Evolutionary conservation across 2,113 vertebrate species (phyloP), one percentile per base, ranked within the genome.

Genomic region (Zeus faber): DNA sequence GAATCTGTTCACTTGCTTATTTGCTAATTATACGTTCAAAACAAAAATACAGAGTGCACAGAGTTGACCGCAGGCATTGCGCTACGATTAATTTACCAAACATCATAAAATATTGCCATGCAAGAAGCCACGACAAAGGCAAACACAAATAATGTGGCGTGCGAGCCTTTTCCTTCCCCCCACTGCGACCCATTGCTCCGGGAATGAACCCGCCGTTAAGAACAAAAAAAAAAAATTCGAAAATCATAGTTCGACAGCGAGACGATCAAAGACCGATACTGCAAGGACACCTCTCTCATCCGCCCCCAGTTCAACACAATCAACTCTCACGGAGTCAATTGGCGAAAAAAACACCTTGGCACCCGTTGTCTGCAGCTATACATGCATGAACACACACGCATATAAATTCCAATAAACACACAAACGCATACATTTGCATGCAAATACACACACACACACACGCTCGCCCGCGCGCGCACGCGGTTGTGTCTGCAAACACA

Each of bases 61-160:
- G 62, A 56, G 61, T 46, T 3, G 5, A 65, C 80, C 72, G 16
- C 74, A 85, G 64, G 70, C 78, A 67, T 67, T 71, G 69, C 69
- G 71, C 72, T 74, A 67, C 67, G 33, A 82, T 70, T 57, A 72
- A 74, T 81, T 80, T 45, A 65, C 58, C 52, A 76, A 65, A 58
- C 50, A 54, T 80, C 69, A 52, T 74, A 82, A 87, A 87, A 65
- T 10, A 40, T 37, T 10, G 53, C 54, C 75, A 76, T 71, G 70
- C 77, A 82, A 67, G 71, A 75, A 70, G 67, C 70, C 77, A 80
- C 79, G 37, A 71, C 65, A 60, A 69, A 65, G 72, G 62, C 70
- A 76, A 85, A 84, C 77, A 84, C 60, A 80, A 67, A 78, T 76
- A 70, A 72, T 80, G 77, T 74, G 52, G 72, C 52, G 58, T 83